A percentile compares a stretch with the other conserved stretches of the same genome.
Evolutionary conservation across 1,140 invertebrate genomes (phyloP).

Genomic region (Daktulosphaira vitifoliae): DNA sequence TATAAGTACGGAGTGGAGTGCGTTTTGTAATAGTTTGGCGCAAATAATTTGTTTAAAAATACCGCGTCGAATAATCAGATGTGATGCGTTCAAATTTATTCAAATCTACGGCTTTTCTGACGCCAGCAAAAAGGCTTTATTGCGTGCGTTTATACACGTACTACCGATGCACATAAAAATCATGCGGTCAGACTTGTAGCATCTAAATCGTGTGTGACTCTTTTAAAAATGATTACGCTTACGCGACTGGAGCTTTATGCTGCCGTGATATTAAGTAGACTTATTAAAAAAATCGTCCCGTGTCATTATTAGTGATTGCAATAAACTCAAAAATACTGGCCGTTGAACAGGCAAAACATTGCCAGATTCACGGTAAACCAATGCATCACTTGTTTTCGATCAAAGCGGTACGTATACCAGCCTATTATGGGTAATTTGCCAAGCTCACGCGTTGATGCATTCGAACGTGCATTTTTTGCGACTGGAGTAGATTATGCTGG

Average conservation of each 20-base stretch:
- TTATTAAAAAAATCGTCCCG: slow-evolving; percentile 37
- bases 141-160: slow-evolving; percentile 37
- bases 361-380: too few species aligned
- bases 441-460: too few species aligned
- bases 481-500: too few species aligned
- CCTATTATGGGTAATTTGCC: too few species aligned
- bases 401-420: too few species aligned
- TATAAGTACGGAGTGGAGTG: slow-evolving; percentile 37
- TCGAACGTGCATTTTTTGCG: too few species aligned
- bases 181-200: slow-evolving; percentile 38
- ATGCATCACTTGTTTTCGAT: too few species aligned
- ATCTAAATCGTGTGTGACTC: slow-evolving; percentile 42
- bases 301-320: slow-evolving; percentile 37
- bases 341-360: too few species aligned
- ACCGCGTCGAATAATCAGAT: too few species aligned
- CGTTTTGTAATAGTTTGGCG: slow-evolving; percentile 25
- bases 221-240: slow-evolving; percentile 41
- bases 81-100: not conserved
- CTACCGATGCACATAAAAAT: too few species aligned
- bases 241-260: slow-evolving; percentile 43
- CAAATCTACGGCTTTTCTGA: slow-evolving; percentile 39
- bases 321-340: slow-evolving; percentile 4
- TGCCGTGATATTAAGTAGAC: slow-evolving; percentile 39
- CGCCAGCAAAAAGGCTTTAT: slow-evolving; percentile 32
- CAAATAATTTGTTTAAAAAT: slow-evolving; percentile 34